Percentiles rank a stretch among this genome's conserved stretches.
Evolutionary conservation across 2,888 invertebrate genomes (phyloP).

Genomic region (Rhogogaster chlorosoma): DNA sequence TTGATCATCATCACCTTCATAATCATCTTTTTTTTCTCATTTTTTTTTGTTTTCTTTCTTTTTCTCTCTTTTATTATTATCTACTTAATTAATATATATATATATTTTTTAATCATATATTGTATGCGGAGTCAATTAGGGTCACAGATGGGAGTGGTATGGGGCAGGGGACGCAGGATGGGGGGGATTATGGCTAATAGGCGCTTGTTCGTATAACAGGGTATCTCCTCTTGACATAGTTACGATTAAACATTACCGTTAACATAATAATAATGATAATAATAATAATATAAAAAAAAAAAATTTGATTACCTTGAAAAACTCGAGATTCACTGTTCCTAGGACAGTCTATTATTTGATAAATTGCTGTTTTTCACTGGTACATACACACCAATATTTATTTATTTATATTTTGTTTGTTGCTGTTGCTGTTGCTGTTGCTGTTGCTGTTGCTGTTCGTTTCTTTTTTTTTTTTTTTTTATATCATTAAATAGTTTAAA

Average conservation of each 20-base stretch:
- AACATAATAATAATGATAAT: slow-evolving; percentile 60
- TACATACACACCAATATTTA: slow-evolving; percentile 65
- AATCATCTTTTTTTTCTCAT: neutral
- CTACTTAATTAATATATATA: slow-evolving; percentile 63
- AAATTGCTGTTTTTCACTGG: slow-evolving; percentile 65
- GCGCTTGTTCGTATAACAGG: slow-evolving; percentile 62
- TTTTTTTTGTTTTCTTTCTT: neutral
- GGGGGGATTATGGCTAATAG: slow-evolving; percentile 65
- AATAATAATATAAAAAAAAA: slow-evolving; percentile 60
- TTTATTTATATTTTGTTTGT: slow-evolving; percentile 39
- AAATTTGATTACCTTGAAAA: slow-evolving; percentile 67
- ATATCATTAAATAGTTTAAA: slow-evolving; percentile 48
- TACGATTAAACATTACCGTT: slow-evolving; percentile 69
- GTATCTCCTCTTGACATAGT: slow-evolving; percentile 59
- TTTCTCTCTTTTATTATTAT: slow-evolving; percentile 49
- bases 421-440: slow-evolving; percentile 58
- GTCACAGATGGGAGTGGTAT: slow-evolving; percentile 48
- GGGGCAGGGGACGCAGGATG: neutral
- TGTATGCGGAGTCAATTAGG: slow-evolving; percentile 57
- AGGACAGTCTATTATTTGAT: slow-evolving; percentile 64
- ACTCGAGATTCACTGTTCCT: slow-evolving; percentile 69
- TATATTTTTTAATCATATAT: slow-evolving; percentile 61
- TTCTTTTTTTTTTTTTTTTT: slow-evolving; percentile 62
- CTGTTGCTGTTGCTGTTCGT: too few relatives aligned
- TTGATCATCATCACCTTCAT: neutral